These are phyloP conservation scores for Xiphophorus maculatus DNA, from an alignment of 2,113 vertebrate genomes.

Conservation along the genomic window DNA sequence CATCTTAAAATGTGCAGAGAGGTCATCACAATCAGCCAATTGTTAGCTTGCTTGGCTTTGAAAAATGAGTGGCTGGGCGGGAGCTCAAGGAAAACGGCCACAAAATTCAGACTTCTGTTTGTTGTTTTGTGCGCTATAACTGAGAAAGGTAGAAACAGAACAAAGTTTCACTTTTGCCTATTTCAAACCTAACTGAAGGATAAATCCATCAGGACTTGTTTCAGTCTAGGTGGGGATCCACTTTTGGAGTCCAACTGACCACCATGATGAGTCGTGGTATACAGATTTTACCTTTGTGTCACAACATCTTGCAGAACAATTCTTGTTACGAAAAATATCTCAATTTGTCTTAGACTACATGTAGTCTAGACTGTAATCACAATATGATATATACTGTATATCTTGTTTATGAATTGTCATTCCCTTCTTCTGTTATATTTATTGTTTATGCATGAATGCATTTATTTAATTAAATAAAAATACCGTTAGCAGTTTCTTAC, in stretches of 20 bases:
- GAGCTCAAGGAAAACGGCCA: too few relatives aligned
- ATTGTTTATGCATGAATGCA: background rate
- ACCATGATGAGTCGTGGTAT: background rate
- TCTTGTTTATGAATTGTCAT: background rate
- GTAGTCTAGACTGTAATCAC: too few relatives aligned
- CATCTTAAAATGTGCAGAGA: background rate
- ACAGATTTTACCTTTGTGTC: background rate
- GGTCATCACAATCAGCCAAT: background rate
- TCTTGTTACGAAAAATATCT: too few relatives aligned
- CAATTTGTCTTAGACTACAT: too few relatives aligned
- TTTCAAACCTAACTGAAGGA: too few relatives aligned
- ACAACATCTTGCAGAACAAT: too few relatives aligned
- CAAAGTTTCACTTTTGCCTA: too few relatives aligned
- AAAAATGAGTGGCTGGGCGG: too few relatives aligned
- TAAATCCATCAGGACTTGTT: background rate
- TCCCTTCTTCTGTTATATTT: background rate
- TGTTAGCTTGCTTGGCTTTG: background rate
- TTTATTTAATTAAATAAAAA: background rate
- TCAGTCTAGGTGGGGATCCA: background rate
- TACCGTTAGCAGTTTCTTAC: background rate
- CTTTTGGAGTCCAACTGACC: background rate
- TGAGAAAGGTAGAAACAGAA: too few relatives aligned
- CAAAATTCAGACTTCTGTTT: too few relatives aligned
- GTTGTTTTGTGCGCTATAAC: too few relatives aligned
- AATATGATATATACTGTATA: background rate